These are phyloP conservation scores for Callospermophilus lateralis DNA, from an alignment of 2,113 vertebrate species.

Conservation along the genomic window DNA sequence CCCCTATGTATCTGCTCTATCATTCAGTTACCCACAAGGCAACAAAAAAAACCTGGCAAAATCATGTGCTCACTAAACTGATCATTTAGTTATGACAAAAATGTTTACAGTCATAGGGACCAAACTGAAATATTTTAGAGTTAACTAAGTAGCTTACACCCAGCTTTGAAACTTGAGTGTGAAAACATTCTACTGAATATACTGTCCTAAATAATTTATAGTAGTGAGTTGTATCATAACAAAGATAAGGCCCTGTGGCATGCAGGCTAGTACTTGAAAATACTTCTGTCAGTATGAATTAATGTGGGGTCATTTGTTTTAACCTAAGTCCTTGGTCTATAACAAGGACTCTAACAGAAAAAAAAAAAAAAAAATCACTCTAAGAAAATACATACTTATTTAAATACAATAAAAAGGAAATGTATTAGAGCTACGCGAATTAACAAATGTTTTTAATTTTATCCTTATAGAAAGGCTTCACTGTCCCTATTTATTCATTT, in stretches of 20 bases:
- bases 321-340: constrained; percentile 2
- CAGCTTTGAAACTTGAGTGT: not conserved
- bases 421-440: not conserved
- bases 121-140: not conserved
- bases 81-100: not conserved
- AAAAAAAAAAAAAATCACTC: too few species aligned
- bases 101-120: too few species aligned
- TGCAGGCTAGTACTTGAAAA: not conserved
- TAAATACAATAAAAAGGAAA: constrained; percentile 16
- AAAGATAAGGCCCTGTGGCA: not conserved
- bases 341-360: constrained; percentile 32
- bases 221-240: not conserved
- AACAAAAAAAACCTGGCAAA: not conserved
- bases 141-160: not conserved
- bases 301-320: constrained; percentile 28
- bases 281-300: constrained; percentile 38
- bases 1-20: not conserved
- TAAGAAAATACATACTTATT: not conserved
- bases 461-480: not conserved
- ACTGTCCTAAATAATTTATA: constrained; percentile 29
- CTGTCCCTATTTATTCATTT: not conserved
- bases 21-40: not conserved
- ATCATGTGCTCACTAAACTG: not conserved
- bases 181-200: not conserved
- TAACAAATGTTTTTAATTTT: not conserved